Base-by-base conservation (phyloP, 2,888 invertebrate genomes). In the Cancer borealis region DNA sequence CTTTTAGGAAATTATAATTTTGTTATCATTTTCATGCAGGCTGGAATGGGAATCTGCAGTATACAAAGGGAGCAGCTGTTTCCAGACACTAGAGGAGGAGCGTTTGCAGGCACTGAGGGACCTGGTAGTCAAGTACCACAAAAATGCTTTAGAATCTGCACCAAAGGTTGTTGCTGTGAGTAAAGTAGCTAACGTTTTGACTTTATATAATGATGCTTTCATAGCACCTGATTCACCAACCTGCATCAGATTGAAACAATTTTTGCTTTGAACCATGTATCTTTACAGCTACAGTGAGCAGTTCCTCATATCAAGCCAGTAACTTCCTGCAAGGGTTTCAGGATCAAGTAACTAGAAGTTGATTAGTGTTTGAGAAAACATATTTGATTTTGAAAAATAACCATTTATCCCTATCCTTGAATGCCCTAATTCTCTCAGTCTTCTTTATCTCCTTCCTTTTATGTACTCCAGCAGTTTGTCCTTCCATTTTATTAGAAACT, bases 31-130 rank as follows among this genome's bases (percentile, higher is more conserved):
- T 45, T 92, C 73, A 95, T 96, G 4, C 96, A 98, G 98, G 96
- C 97, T 99, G 96, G 99, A 99, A 97, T 98, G 98, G 98, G 99
- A 99, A 97, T 98, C 98, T 96, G 98, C 98, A 12, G 98, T 99
- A 17, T 97, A 98, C 95, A 98, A 98, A 96, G 99, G 99, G 30
- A 98, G 98, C 47, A 98, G 98, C 46, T 98, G 98, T 96, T 97
- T 99, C 96, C 98, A 99, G 96, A 97, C 98, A 92, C 97, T 99
- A 93, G 99, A 99, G 96, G 98, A 99, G 96, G 99, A 99, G 97
- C 97, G 99, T 96, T 97, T 99, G 93, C 97, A 97, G 94, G 98
- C 98, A 96, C 97, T 99, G 96, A 98, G 98, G 96, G 98, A 97
- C 94, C 96, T 97, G 95, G 97, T 97, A 6, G 97, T 97, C 94